These are phyloP conservation scores for Pterostichus madidus DNA, from an alignment of 2,888 invertebrate species.

Conservation along the genomic window DNA sequence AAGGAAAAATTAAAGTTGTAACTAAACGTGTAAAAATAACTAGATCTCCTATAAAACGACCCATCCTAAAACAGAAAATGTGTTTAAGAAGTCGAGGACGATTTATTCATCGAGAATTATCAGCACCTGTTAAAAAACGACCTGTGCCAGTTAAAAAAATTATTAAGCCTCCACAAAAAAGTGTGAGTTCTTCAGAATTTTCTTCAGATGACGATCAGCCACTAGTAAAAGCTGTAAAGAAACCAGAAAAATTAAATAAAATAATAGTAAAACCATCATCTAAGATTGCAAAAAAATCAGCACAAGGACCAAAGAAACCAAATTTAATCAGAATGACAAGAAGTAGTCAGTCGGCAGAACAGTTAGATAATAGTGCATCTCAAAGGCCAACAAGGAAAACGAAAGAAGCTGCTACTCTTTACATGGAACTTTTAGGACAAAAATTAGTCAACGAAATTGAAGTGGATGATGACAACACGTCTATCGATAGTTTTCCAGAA, in stretches of 20 bases:
- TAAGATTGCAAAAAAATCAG: slow-evolving; percentile 69
- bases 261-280: slow-evolving; percentile 58
- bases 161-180: slow-evolving; percentile 59
- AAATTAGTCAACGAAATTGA: slow-evolving; percentile 83
- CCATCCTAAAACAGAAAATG: slow-evolving; percentile 74
- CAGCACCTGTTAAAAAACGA: slow-evolving; percentile 68
- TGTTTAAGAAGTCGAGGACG: slow-evolving; percentile 77
- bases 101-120: slow-evolving; percentile 75
- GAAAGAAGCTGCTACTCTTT: slow-evolving; percentile 87
- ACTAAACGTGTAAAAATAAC: slow-evolving; percentile 75
- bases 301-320: slow-evolving; percentile 62
- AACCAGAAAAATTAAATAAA: slow-evolving; percentile 56
- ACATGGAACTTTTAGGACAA: slow-evolving; percentile 86
- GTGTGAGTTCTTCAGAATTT: slow-evolving; percentile 74
- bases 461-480: slow-evolving; percentile 82
- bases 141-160: slow-evolving; percentile 38
- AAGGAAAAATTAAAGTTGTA: slow-evolving; percentile 73
- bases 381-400: slow-evolving; percentile 84
- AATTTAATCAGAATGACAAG: slow-evolving; percentile 63
- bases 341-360: slow-evolving; percentile 54
- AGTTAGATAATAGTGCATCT: slow-evolving; percentile 67
- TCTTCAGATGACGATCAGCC: slow-evolving; percentile 81
- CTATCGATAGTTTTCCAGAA: slow-evolving; percentile 84
- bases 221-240: slow-evolving; percentile 70
- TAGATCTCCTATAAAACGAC: slow-evolving; percentile 72